These are phyloP conservation scores for Metaphire vulgaris DNA, from an alignment of 1,140 invertebrate genomes.

Conservation along the genomic window DNA sequence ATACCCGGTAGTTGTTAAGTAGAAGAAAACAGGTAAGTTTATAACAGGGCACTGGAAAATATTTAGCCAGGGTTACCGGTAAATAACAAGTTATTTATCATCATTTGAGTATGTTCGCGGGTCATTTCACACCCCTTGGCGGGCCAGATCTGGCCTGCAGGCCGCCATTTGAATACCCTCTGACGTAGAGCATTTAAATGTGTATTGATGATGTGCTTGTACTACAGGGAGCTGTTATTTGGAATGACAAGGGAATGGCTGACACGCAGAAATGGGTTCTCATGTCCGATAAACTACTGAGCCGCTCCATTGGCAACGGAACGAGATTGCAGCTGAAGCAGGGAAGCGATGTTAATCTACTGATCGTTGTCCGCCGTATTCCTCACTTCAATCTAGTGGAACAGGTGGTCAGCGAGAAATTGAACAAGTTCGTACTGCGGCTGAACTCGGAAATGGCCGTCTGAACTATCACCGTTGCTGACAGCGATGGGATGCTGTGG, in stretches of 20 bases:
- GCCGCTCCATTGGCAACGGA: constrained; percentile 68
- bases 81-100: no score
- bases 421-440: constrained; percentile 87
- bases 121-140: no score
- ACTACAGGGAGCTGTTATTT: constrained; percentile 55
- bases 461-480: constrained; percentile 52
- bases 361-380: constrained; percentile 74
- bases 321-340: constrained; percentile 82
- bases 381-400: constrained; percentile 90
- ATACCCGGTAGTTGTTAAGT: no score
- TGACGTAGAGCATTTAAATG: no score
- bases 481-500: no score
- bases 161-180: no score
- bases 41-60: no score
- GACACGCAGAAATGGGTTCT: constrained; percentile 71
- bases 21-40: no score
- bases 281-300: constrained; percentile 80
- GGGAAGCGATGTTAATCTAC: constrained; percentile 80
- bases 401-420: constrained; percentile 89
- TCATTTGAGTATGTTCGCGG: no score
- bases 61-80: no score
- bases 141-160: no score
- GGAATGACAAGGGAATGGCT: constrained; percentile 40
- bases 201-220: no score
- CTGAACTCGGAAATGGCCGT: constrained; percentile 95